Conservation (phyloP, 2,113 vertebrate species). For the Ciconia boyciana region DNA sequence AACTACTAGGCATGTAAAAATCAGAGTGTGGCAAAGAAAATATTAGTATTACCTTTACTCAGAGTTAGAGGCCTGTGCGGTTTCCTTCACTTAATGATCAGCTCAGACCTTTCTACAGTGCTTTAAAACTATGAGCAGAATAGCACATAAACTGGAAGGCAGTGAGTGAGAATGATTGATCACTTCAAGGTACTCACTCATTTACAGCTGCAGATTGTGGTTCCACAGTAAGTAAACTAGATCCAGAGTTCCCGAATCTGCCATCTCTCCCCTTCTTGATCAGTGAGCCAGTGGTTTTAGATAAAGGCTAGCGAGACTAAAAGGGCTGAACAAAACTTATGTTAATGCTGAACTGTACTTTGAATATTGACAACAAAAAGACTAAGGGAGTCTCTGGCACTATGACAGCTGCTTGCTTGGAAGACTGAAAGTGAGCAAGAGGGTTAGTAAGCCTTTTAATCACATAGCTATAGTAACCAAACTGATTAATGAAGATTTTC, state of each 20-base stretch:
- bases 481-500: neutral
- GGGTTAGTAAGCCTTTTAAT: neutral
- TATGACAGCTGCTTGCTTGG: neutral
- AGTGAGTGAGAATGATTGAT: neutral
- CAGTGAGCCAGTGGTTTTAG: neutral
- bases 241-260: neutral
- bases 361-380: neutral
- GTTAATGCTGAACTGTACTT: neutral
- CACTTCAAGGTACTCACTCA: neutral
- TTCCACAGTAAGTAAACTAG: neutral
- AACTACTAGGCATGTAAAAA: neutral
- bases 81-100: neutral
- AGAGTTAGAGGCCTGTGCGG: neutral
- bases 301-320: neutral
- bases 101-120: neutral
- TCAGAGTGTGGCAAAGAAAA: neutral
- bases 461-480: neutral
- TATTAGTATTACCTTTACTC: neutral
- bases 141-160: neutral
- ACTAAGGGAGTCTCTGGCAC: neutral
- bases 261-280: neutral
- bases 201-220: neutral
- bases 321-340: neutral
- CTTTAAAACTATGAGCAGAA: neutral
- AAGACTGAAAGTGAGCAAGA: constrained; percentile 20